Evolutionary conservation across 1,140 invertebrate species (phyloP).

Genomic region (Oppia nitens): DNA sequence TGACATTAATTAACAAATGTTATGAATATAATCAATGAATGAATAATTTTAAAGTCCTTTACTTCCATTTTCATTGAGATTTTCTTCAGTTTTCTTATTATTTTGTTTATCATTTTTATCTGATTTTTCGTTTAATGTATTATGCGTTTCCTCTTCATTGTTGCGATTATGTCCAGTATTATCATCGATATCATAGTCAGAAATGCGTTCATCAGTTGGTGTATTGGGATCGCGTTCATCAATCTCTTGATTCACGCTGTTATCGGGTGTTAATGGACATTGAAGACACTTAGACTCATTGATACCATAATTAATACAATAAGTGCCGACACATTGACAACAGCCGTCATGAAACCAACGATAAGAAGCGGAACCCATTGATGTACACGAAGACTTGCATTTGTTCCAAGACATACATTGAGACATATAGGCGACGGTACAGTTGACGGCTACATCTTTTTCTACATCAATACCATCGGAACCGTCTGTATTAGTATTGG

Average conservation of each 20-base stretch:
- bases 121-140: background rate
- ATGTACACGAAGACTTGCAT: constrained; percentile 57
- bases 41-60: no score
- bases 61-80: no score
- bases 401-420: constrained; percentile 76
- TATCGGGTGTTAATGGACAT: background rate
- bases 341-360: constrained; percentile 79
- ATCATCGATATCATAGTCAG: background rate
- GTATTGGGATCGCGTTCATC: background rate
- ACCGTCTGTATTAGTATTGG: constrained; percentile 29
- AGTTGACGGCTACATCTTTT: constrained; percentile 42
- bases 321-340: constrained; percentile 34
- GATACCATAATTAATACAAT: constrained; percentile 11
- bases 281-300: constrained; percentile 9
- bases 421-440: constrained; percentile 77
- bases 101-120: background rate
- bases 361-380: constrained; percentile 52
- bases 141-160: background rate
- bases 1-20: no score
- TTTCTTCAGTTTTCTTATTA: background rate
- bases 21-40: no score
- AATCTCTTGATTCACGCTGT: background rate
- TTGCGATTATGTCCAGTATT: background rate
- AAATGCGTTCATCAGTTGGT: background rate
- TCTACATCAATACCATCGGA: constrained; percentile 7